phyloP scores from a whole-genome alignment of 2,113 vertebrate species.

The Asarcornis scutulata region DNA sequence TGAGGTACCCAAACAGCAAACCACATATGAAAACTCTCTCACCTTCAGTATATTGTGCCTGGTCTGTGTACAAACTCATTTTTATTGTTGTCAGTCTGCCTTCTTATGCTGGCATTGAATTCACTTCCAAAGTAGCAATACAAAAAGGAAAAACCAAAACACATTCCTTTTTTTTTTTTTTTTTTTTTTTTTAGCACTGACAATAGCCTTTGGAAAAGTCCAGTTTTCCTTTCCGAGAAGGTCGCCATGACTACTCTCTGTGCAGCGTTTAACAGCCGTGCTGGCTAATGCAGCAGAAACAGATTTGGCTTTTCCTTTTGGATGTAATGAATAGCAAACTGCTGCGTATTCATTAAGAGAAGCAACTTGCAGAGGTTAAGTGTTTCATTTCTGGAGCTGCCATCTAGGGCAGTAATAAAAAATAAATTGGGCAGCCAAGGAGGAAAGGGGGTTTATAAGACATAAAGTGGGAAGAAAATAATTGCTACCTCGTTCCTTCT shows the following conservation, averaged over 20 bases:
- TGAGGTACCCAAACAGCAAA: background rate
- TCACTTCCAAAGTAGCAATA: background rate
- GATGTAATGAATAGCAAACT: slow-evolving; percentile 25
- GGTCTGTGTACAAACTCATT: background rate
- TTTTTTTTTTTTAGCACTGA: background rate
- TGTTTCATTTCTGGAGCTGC: slow-evolving; percentile 56
- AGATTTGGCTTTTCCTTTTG: slow-evolving; percentile 36
- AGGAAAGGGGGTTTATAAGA: background rate
- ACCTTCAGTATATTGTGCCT: background rate
- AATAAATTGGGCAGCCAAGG: slow-evolving; percentile 42
- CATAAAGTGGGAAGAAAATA: background rate
- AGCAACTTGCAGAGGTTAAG: slow-evolving; percentile 59
- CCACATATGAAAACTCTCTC: background rate
- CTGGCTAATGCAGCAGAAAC: slow-evolving; percentile 44
- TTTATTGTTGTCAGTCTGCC: background rate
- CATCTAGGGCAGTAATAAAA: background rate
- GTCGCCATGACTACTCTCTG: slow-evolving; percentile 9
- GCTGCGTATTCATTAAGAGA: slow-evolving; percentile 32
- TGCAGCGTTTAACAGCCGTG: slow-evolving; percentile 1
- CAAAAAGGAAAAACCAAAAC: background rate
- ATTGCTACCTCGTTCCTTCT: background rate
- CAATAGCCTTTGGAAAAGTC: slow-evolving; percentile 33
- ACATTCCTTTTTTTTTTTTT: background rate
- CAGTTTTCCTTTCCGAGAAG: background rate
- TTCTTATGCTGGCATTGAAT: background rate